Base-by-base conservation (phyloP, 1,140 invertebrate genomes). In the Pogonomyrmex barbatus region DNA sequence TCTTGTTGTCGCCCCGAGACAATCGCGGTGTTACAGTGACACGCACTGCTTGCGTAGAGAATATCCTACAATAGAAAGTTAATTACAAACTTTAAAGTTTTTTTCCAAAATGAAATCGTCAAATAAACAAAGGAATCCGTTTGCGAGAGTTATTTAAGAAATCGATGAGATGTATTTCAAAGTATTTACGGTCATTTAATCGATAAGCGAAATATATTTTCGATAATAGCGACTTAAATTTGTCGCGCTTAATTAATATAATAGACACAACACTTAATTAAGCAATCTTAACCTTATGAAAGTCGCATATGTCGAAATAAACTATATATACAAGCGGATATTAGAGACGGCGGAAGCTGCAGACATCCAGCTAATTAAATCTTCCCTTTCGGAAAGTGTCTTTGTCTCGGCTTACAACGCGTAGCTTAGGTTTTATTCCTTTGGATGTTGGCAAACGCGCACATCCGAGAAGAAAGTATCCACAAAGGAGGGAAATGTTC, bases 311-410 rank as follows among this genome's bases (percentile, higher is more conserved):
- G 5, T 77, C 33, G 3, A n/a, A n/a, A 24, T 12, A 1, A 68
- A 47, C 24, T 9, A 24, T 47, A 33, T 33, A 17, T 58, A 42
- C n/a, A 54, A 52, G 10, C 17, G 76, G 71, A 85, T 36, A 60
- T 52, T 76, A 76, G 79, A 87, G 50, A 85, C 33, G 82, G 45
- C 70, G 17, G 39, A 78, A 75, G 54, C 86, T 87, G 76, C 70
- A 60, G 77, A 85, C 85, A 88, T 88, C 76, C 65, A 83, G 65
- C 90, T 90, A 90, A 90, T 90, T 90, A 90, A 90, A 90, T 90
- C 70, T 75, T 81, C 79, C 56, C 45, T 71, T 62, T 47, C 30
- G 24, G 67, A 62, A 70, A 82, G 67, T 65, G 88, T 88, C 88
- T 89, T 88, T 89, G 87, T 89, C 84, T 82, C 65, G 24, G 42